Evolutionary conservation across 2,797 vertebrate species (phyloP).

Genomic region (Benthosema pterotum): DNA sequence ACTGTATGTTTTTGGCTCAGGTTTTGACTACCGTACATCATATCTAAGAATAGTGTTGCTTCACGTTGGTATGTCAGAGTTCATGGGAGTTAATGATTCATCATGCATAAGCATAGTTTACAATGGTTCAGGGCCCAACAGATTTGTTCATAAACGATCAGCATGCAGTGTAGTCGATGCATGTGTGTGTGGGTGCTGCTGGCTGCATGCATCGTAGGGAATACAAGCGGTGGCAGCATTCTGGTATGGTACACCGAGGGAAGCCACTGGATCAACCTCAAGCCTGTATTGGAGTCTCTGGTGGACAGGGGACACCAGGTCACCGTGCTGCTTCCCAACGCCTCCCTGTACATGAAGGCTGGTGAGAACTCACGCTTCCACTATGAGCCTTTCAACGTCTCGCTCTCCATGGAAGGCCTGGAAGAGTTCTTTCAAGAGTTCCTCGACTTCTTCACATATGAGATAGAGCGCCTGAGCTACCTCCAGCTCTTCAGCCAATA

Average conservation of each 20-base stretch:
- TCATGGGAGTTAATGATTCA: constrained; percentile 56
- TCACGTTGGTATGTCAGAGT: too few species aligned
- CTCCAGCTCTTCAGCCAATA: constrained; percentile 73
- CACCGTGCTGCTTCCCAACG: constrained; percentile 72
- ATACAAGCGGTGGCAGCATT: constrained; percentile 69
- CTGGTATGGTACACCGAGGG: constrained; percentile 86
- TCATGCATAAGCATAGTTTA: background rate
- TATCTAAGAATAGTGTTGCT: too few species aligned
- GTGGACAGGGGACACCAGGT: constrained; percentile 78
- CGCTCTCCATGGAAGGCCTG: constrained; percentile 33
- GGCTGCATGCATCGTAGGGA: constrained; percentile 34
- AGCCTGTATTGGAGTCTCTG: constrained; percentile 77
- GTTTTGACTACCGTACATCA: too few species aligned
- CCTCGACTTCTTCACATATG: constrained; percentile 65
- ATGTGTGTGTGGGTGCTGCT: constrained; percentile 44
- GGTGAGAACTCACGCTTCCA: constrained; percentile 48
- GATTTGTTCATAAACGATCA: background rate
- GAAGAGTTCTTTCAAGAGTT: constrained; percentile 19
- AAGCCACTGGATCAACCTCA: constrained; percentile 89
- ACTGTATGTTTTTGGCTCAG: too few species aligned
- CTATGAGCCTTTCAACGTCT: constrained; percentile 65
- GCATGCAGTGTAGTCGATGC: constrained; percentile 36
- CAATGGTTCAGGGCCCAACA: background rate
- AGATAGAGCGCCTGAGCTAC: constrained; percentile 74
- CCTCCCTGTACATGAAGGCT: constrained; percentile 74